Conservation (phyloP, 2,888 invertebrate genomes). For the Drosophila paramelanica region DNA sequence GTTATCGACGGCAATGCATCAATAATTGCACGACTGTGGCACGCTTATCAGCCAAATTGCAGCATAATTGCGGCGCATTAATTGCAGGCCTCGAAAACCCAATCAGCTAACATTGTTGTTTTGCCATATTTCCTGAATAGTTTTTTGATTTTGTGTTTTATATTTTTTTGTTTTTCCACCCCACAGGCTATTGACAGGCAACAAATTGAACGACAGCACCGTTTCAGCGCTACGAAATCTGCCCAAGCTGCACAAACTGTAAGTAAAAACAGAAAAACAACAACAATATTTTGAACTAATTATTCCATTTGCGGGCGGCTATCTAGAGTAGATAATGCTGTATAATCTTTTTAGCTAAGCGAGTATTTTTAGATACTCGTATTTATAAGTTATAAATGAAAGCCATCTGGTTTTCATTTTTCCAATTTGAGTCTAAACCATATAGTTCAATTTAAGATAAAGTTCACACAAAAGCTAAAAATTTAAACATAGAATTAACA, state of each 20-base stretch:
- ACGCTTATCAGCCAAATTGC: conserved; percentile 57
- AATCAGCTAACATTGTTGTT: conserved; percentile 58
- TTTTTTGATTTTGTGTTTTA: background rate
- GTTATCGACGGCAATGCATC: conserved; percentile 58
- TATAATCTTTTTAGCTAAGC: conserved; percentile 21
- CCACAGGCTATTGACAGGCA: conserved; percentile 87
- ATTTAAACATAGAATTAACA: background rate
- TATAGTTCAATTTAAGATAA: conserved; percentile 11
- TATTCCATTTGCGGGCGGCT: conserved; percentile 27
- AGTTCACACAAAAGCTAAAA: conserved; percentile 4
- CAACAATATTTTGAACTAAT: conserved; percentile 10
- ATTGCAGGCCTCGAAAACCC: conserved; percentile 34
- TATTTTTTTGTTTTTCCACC: conserved; percentile 18
- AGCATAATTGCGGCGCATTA: conserved; percentile 60
- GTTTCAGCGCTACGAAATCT: conserved; percentile 85
- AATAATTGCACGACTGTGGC: conserved; percentile 52
- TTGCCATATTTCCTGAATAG: conserved; percentile 3
- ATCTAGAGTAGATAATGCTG: conserved; percentile 35
- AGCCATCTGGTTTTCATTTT: conserved; percentile 25
- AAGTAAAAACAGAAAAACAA: conserved; percentile 71
- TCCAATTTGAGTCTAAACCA: conserved; percentile 12
- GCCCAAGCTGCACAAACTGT: conserved; percentile 86
- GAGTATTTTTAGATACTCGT: conserved; percentile 31
- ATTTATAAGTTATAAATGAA: conserved; percentile 18
- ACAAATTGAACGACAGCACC: conserved; percentile 86